Conservation (phyloP, 2,113 vertebrate genomes). For the Neolamprologus fasciatus region DNA sequence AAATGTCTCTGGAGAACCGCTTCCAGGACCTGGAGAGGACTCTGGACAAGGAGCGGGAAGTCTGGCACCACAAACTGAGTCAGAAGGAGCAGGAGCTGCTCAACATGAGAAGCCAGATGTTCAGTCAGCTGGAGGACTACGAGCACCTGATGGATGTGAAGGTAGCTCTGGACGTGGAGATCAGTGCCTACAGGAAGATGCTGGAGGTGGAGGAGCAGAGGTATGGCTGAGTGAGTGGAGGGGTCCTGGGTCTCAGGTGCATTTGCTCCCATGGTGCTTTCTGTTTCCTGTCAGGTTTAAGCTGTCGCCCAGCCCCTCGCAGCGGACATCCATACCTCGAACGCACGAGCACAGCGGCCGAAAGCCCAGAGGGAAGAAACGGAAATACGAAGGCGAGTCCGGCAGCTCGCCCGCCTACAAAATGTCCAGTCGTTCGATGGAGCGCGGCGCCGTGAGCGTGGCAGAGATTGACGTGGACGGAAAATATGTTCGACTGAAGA, state of each 20-base stretch:
- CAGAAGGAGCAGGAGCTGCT: conserved; percentile 77
- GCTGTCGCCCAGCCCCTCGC: conserved; percentile 66
- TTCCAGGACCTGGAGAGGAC: conserved; percentile 68
- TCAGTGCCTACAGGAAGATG: conserved; percentile 82
- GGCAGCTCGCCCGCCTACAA: conserved; percentile 49
- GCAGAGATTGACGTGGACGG: conserved; percentile 76
- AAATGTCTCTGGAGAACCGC: conserved; percentile 59
- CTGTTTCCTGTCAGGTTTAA: conserved; percentile 62
- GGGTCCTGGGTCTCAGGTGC: fast-evolving
- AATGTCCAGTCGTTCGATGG: conserved; percentile 59
- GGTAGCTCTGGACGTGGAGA: conserved; percentile 83
- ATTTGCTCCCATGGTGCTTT: background rate
- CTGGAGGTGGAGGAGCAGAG: conserved; percentile 84
- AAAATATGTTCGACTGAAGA: conserved; percentile 75
- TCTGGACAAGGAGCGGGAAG: conserved; percentile 67
- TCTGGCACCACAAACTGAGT: conserved; percentile 52
- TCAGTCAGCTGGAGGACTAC: conserved; percentile 77
- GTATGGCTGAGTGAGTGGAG: conserved; percentile 25
- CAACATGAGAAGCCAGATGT: conserved; percentile 59
- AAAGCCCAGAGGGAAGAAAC: conserved; percentile 65
- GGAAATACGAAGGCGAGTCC: conserved; percentile 65
- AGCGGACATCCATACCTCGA: conserved; percentile 8
- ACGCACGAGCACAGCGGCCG: conserved; percentile 39
- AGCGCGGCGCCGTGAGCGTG: conserved; percentile 65
- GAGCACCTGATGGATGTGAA: conserved; percentile 79